A percentile compares a stretch with the other conserved stretches of the same genome.
Conservation (phyloP, 2,888 invertebrate genomes). For the Ischnus inquisitorius region DNA sequence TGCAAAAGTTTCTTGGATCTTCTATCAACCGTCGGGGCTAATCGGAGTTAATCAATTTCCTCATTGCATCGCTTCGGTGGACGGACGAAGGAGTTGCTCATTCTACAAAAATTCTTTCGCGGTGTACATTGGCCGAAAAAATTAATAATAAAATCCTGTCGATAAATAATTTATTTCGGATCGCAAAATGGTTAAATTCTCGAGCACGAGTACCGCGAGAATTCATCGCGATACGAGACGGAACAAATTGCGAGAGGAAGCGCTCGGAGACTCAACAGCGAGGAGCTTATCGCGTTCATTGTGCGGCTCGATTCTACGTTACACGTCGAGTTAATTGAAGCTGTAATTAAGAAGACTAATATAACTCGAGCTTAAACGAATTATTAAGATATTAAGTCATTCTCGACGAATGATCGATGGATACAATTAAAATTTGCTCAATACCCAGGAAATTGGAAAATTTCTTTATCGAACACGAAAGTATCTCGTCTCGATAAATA, state of each 20-base stretch:
- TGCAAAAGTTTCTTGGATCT: not conserved
- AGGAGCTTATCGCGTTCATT: conserved; percentile 40
- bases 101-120: not conserved
- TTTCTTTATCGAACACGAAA: not conserved
- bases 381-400: conserved; percentile 5
- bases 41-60: not conserved
- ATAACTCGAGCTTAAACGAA: not conserved
- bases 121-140: not conserved
- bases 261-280: conserved; percentile 39
- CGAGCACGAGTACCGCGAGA: no score
- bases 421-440: not conserved
- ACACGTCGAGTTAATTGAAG: not conserved
- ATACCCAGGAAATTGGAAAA: conserved; percentile 16
- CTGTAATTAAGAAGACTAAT: not conserved
- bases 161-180: no score
- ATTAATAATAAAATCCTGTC: no score
- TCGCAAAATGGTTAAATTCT: no score
- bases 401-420: not conserved
- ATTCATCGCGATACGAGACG: conserved; percentile 34
- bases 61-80: not conserved
- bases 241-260: conserved; percentile 42
- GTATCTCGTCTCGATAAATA: conserved; percentile 16
- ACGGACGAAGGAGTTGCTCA: not conserved
- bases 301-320: conserved; percentile 25
- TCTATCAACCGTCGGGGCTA: not conserved